phyloP scores from a whole-genome alignment of 2,888 invertebrate species.

The Lampropteryx suffumata region DNA sequence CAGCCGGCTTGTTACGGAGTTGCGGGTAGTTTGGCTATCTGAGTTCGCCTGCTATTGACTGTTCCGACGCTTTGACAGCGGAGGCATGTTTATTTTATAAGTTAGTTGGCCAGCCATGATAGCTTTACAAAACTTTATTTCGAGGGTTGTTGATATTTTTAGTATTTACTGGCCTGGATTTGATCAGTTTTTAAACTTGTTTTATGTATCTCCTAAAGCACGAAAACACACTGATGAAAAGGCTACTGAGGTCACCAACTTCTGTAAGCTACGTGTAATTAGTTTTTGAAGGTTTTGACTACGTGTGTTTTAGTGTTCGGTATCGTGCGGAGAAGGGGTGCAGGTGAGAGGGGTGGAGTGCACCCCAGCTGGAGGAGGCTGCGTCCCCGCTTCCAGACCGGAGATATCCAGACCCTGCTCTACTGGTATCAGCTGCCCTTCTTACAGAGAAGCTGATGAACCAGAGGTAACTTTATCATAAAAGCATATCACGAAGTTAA shows the following conservation, averaged over 20 bases:
- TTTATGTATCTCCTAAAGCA: too few relatives aligned
- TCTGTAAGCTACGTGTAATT: too few relatives aligned
- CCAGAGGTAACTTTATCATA: slow-evolving; percentile 49
- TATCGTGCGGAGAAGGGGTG: slow-evolving; percentile 93
- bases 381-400: slow-evolving; percentile 87
- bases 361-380: slow-evolving; percentile 84
- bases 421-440: slow-evolving; percentile 88
- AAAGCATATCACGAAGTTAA: too few relatives aligned
- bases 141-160: too few relatives aligned
- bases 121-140: too few relatives aligned
- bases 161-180: too few relatives aligned
- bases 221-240: too few relatives aligned
- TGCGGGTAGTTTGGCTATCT: slow-evolving; percentile 1
- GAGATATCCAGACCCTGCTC: slow-evolving; percentile 88
- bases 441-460: slow-evolving; percentile 69
- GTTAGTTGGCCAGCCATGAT: neutral
- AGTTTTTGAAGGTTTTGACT: too few relatives aligned
- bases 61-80: slow-evolving; percentile 6
- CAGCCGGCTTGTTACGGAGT: slow-evolving; percentile 14
- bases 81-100: neutral
- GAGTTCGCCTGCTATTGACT: slow-evolving; percentile 5
- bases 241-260: too few relatives aligned
- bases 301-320: slow-evolving; percentile 89
- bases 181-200: too few relatives aligned
- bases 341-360: slow-evolving; percentile 93